These are phyloP conservation scores for Spongia lamella DNA, from an alignment of 37 sponge, comb jelly and placozoan genomes.

Conservation along the genomic window DNA sequence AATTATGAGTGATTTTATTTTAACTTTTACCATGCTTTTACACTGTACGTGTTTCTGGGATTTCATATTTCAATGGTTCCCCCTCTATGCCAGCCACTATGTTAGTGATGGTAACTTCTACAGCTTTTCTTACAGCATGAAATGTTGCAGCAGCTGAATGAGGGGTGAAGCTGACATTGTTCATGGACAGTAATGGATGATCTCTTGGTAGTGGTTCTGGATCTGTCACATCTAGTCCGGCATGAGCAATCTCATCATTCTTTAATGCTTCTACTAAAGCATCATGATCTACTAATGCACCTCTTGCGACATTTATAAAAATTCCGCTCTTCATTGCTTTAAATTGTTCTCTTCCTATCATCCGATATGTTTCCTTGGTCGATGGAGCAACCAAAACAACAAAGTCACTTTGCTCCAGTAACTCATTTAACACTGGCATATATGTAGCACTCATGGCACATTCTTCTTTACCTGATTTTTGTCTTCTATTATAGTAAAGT, in stretches of 20 bases:
- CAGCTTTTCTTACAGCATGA: conserved; percentile 68
- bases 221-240: conserved; percentile 90
- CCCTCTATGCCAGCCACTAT: conserved; percentile 68
- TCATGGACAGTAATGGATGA: conserved; percentile 72
- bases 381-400: conserved; percentile 75
- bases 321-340: conserved; percentile 68
- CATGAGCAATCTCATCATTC: conserved; percentile 59
- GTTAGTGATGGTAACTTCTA: conserved; percentile 64
- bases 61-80: conserved; percentile 56
- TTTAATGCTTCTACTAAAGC: conserved; percentile 70
- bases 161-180: conserved; percentile 76
- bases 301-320: conserved; percentile 84
- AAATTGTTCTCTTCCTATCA: conserved; percentile 79
- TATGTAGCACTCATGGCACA: conserved; percentile 54
- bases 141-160: conserved; percentile 83
- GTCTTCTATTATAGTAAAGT: conserved; percentile 76
- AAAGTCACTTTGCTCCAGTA: conserved; percentile 73
- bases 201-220: conserved; percentile 89
- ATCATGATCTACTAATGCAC: conserved; percentile 85
- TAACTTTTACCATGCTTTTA: too few species aligned
- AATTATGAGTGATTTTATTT: too few species aligned
- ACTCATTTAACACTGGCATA: conserved; percentile 22
- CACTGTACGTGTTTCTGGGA: background rate
- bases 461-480: conserved; percentile 34
- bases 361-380: conserved; percentile 52